Conservation (phyloP, 2,888 invertebrate genomes). For the Rotaria sp. region DNA sequence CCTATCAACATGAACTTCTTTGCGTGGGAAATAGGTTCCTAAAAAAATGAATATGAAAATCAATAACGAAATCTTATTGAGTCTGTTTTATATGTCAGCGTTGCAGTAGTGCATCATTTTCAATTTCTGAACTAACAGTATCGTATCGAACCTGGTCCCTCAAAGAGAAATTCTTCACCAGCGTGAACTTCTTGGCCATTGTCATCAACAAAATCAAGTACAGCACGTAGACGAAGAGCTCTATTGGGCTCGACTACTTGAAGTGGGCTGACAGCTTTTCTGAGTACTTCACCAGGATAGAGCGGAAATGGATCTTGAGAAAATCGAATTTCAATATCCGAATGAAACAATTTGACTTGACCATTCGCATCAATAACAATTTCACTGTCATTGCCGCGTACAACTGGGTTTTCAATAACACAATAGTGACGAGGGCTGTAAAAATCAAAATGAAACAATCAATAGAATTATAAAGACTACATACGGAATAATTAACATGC, state of each 20-base stretch:
- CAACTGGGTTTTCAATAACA: conserved; percentile 57
- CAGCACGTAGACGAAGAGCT: conserved; percentile 55
- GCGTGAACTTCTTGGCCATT: conserved; percentile 49
- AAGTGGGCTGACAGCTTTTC: conserved; percentile 43
- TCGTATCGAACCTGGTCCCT: conserved; percentile 52
- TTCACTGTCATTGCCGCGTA: conserved; percentile 47
- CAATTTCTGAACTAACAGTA: no score
- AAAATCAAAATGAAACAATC: neutral
- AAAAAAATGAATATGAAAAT: no score
- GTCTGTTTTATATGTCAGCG: no score
- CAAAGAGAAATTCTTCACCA: conserved; percentile 59
- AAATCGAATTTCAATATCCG: conserved; percentile 57
- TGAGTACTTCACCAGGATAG: conserved; percentile 49
- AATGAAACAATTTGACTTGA: conserved; percentile 55
- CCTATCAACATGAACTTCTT: conserved; percentile 56
- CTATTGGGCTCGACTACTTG: conserved; percentile 55
- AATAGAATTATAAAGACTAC: neutral
- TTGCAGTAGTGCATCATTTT: no score
- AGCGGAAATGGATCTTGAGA: conserved; percentile 51
- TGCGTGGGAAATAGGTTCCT: conserved; percentile 47
- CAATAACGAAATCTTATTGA: no score
- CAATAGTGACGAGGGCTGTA: conserved; percentile 56
- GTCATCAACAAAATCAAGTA: conserved; percentile 53
- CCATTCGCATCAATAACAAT: conserved; percentile 50
- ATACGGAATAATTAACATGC: neutral